phyloP scores from a whole-genome alignment of 2,797 vertebrate genomes.

The Amblyraja radiata region DNA sequence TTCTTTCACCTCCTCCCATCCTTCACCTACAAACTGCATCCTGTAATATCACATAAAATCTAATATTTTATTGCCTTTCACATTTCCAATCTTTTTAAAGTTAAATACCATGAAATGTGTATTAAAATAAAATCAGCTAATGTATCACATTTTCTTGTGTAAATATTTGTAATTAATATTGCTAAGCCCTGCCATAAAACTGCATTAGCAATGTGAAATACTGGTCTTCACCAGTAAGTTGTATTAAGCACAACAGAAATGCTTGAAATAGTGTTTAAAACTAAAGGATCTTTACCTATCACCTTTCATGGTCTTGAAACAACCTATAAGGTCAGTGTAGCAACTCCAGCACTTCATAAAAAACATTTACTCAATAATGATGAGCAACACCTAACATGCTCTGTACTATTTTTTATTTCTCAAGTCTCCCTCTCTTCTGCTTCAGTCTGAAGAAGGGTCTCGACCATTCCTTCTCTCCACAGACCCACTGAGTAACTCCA shows the following conservation, averaged over 20 bases:
- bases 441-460: no score
- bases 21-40: neutral
- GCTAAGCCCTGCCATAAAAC: no score
- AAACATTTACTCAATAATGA: no score
- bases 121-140: no score
- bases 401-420: no score
- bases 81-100: no score
- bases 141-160: no score
- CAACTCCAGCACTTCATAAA: neutral
- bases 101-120: neutral
- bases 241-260: neutral
- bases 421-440: no score
- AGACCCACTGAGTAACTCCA: no score
- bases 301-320: neutral
- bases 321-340: no score
- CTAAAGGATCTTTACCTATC: neutral
- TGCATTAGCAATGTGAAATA: neutral
- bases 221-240: neutral
- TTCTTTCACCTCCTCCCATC: neutral
- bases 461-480: no score
- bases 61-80: neutral
- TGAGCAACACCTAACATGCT: no score
- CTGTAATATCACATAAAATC: neutral
- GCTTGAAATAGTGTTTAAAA: neutral
- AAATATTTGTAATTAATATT: neutral